Percentiles rank a stretch among this genome's conserved stretches.
Conservation (phyloP, 2,113 vertebrate genomes). For the Tamias sibiricus region DNA sequence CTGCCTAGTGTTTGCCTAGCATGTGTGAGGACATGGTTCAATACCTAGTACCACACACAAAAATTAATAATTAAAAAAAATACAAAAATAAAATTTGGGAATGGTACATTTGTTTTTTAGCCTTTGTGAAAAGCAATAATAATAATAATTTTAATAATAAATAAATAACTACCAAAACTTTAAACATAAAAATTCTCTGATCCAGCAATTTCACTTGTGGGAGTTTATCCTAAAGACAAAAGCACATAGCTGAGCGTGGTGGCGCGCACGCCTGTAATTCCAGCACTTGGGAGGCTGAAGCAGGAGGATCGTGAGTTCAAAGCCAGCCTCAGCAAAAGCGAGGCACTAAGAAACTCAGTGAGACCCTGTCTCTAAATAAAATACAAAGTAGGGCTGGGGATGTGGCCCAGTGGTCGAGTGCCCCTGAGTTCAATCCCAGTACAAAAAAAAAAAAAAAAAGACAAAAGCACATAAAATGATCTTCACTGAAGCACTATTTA, state of each 20-base stretch:
- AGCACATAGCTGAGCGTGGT: too few relatives aligned
- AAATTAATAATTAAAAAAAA: neutral
- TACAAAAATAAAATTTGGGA: constrained; percentile 32
- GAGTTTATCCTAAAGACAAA: constrained; percentile 38
- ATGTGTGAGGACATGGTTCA: neutral
- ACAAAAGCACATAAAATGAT: neutral
- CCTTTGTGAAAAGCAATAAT: constrained; percentile 43
- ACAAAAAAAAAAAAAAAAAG: too few relatives aligned
- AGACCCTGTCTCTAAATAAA: too few relatives aligned
- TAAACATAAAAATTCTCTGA: constrained; percentile 54
- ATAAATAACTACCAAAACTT: constrained; percentile 33
- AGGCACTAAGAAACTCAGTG: too few relatives aligned
- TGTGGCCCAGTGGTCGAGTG: too few relatives aligned
- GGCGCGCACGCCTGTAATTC: too few relatives aligned
- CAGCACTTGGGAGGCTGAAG: too few relatives aligned
- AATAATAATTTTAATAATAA: constrained; percentile 43
- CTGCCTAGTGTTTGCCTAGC: neutral
- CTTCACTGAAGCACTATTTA: neutral
- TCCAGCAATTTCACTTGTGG: constrained; percentile 13
- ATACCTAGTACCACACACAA: neutral
- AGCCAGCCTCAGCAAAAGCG: too few relatives aligned
- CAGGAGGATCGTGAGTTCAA: too few relatives aligned
- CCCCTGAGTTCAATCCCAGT: too few relatives aligned
- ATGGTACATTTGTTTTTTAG: constrained; percentile 21
- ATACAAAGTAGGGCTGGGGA: too few relatives aligned